Evolutionary conservation across 1,140 invertebrate genomes (phyloP).

Genomic region (Sitobion miscanthi): DNA sequence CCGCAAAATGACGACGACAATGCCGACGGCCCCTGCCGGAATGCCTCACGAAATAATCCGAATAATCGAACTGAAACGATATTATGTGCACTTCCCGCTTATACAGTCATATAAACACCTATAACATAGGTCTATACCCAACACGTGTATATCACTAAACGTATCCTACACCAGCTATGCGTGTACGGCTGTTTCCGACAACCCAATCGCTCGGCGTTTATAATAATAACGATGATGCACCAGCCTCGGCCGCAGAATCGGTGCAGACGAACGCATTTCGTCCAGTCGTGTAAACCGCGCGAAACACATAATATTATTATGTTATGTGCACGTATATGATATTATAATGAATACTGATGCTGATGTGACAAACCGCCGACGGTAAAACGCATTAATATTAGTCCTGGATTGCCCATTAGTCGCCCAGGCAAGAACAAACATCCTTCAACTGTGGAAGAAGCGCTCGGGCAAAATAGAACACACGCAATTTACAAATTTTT

Average conservation of each 20-base stretch:
- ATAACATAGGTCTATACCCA: neutral
- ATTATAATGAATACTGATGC: neutral
- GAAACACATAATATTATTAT: neutral
- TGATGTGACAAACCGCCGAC: too few relatives aligned
- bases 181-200: slow-evolving; percentile 32
- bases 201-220: neutral
- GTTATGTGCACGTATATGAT: neutral
- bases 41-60: neutral
- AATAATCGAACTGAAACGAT: slow-evolving; percentile 23
- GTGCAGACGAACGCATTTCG: neutral
- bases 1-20: slow-evolving; percentile 13
- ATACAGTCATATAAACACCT: neutral
- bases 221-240: neutral
- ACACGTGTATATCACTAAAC: neutral
- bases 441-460: too few relatives aligned
- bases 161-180: neutral
- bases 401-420: too few relatives aligned
- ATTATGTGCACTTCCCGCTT: neutral
- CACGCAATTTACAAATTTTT: too few relatives aligned
- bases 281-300: neutral
- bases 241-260: neutral
- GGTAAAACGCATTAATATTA: too few relatives aligned
- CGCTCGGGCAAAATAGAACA: too few relatives aligned
- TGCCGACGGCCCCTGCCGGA: neutral
- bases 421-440: too few relatives aligned